Base-by-base conservation (phyloP, 2,888 invertebrate species). In the Imbricaverruca yamaguchii region DNA sequence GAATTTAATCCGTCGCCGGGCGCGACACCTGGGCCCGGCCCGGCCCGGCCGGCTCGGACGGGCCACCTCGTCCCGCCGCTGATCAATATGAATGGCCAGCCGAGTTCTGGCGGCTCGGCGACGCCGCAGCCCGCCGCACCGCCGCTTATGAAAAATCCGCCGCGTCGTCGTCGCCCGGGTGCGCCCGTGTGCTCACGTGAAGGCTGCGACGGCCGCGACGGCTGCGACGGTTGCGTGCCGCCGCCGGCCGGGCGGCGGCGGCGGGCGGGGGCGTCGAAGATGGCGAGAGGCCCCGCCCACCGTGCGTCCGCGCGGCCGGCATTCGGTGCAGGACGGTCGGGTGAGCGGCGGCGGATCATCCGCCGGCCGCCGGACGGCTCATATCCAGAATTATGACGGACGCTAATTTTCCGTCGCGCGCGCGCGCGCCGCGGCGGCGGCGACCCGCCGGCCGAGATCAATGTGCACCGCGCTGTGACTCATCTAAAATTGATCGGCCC, bases 51-150 rank as follows among this genome's bases (percentile, higher is more conserved):
- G 39, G 59, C 59, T 11, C 59, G 15, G 12, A 21, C 74, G 1
- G 23, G 53, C 23, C 74, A 55, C 74, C 74, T 23, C 74, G 53
- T 74, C 53, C 74, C 69, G 69, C 15, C 69, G 25, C 74, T 74
- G 74, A 74, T 74, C 74, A 74, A 74, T 74, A 74, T 74, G 74
- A 74, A 74, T 74, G 74, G 53, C 53, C 53, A 9, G 3, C 18
- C 53, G 15, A 74, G 74, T 55, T 53, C 21, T 55, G 23, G 53
- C 74, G 74, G 21, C 55, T 53, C 74, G 9, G 74, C 74, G 21
- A 2, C 18, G 74, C 39, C 69, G 39, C 21, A 4, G 74, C 23
- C 74, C 74, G 74, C 8, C 53, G 18, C 59, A 7, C 15, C 15
- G 59, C 59, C 59, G 59, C 3, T 59, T 55, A 55, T 53, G 74